Base-by-base conservation (phyloP, 2,797 vertebrate species). In the Epinephelus coioides region DNA sequence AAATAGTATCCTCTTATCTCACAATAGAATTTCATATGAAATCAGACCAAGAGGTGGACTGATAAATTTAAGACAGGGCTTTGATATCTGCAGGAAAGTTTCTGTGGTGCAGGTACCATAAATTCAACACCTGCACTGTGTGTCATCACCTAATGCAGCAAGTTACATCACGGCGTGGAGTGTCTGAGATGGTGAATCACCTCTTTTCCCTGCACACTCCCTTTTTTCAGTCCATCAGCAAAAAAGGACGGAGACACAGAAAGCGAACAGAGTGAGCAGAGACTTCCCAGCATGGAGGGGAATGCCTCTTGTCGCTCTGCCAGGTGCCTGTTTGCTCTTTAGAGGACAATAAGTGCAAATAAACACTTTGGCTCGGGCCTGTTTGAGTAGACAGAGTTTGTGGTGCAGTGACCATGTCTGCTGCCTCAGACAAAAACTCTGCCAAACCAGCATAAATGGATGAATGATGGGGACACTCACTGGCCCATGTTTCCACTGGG, bases 81-180 rank as follows among this genome's bases (percentile, higher is more conserved):
- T 43, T 46, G 3, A 46, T 15, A 15, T 46, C 3, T 46, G 44
- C 44, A 14, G 13, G 4, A 15, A 15, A 15, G 44, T 46, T 15
- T 46, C 4, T 15, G 44, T 12, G 44, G 12, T 47, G 8, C 44
- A 71, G 61, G 21, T 62, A 11, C 11, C 6, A 25, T 25, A 60
- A 65, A 38, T 38, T 40, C 2, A 2, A 75, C 40, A 82, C 72
- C 71, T 76, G 62, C 65, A 43, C 56, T 55, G 60, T 69, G 67
- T 78, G 56, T 81, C 61, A 83, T 79, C 65, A 74, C 44, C 34
- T 21, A 19, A 56, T 67, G 74, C 72, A 62, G 61, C 40, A 53
- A 21, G 78, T 86, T 85, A 66, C 85, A 83, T 87, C 82, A 87
- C 0, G n/a, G 27, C 34, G 3, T 15, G 5, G 10, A 55, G 53